phyloP scores from a whole-genome alignment of 2,113 vertebrate genomes.

The Corydoras maculifer region DNA sequence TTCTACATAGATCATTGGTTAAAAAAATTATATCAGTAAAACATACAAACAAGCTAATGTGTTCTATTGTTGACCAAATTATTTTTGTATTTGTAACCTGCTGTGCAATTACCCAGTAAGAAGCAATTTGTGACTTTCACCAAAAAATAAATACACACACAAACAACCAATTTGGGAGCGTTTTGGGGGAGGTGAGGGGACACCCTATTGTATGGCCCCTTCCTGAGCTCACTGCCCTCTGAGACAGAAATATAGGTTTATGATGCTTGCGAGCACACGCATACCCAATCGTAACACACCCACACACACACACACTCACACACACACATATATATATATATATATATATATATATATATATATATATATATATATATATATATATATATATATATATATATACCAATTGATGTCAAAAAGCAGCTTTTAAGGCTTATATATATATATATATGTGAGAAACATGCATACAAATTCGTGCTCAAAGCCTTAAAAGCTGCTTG shows the following conservation, averaged over 20 bases:
- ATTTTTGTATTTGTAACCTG: constrained; percentile 20
- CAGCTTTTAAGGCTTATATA: no score
- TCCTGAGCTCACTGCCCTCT: constrained; percentile 34
- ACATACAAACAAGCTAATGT: no score
- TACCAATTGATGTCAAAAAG: no score
- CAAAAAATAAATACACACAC: constrained; percentile 9
- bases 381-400: no score
- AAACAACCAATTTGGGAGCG: constrained; percentile 25
- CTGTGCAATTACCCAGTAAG: constrained; percentile 40
- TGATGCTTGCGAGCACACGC: constrained; percentile 4
- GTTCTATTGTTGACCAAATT: no score
- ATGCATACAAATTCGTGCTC: neutral
- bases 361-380: no score
- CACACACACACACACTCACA: neutral
- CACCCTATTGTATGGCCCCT: constrained; percentile 24
- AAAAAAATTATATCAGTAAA: no score
- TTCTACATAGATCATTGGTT: no score
- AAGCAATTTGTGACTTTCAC: constrained; percentile 16
- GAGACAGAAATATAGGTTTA: constrained; percentile 27
- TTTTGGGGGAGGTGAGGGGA: constrained; percentile 26
- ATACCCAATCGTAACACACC: neutral
- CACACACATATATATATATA: neutral
- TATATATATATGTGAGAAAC: no score
- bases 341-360: no score
- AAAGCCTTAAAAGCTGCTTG: constrained; percentile 49